Percentiles rank a stretch among this genome's conserved stretches.
Conservation (phyloP, 2,113 vertebrate species). For the Microcebus griseorufus region DNA sequence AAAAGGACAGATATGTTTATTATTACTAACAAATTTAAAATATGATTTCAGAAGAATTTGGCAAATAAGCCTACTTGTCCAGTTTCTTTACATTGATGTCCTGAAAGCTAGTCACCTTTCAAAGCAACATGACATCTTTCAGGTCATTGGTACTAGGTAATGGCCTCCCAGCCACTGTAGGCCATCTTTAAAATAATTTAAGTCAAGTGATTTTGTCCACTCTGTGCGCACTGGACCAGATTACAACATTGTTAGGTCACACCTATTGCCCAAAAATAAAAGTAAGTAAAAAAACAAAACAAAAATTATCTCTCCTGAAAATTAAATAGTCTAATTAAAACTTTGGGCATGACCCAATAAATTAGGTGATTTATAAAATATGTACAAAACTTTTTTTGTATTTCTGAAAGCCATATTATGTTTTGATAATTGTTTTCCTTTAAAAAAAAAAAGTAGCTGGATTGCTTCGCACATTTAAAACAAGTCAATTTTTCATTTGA, state of each 20-base stretch:
- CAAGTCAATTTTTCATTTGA: constrained; percentile 42
- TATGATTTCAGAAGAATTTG: constrained; percentile 30
- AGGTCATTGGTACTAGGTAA: not conserved
- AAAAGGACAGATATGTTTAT: not conserved
- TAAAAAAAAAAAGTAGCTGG: not conserved
- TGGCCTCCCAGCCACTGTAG: not conserved
- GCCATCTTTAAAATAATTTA: constrained; percentile 22
- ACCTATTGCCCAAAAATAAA: not conserved
- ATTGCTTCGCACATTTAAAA: constrained; percentile 24
- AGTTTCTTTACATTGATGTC: not conserved
- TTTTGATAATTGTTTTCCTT: constrained; percentile 31
- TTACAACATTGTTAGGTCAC: not conserved
- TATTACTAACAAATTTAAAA: constrained; percentile 29
- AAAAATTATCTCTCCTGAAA: constrained; percentile 36
- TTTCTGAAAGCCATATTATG: constrained; percentile 16
- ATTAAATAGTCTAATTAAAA: not conserved
- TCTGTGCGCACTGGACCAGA: not conserved
- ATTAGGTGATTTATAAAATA: not conserved
- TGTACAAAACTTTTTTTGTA: not conserved
- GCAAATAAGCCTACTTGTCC: not conserved
- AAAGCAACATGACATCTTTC: not conserved
- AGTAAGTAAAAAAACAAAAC: constrained; percentile 10
- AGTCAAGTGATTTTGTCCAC: not conserved
- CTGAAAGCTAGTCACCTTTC: not conserved
- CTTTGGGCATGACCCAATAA: not conserved